A percentile compares a stretch with the other conserved stretches of the same genome.
Evolutionary conservation across 2,888 invertebrate genomes (phyloP).

Genomic region (Leucophora obtusa): DNA sequence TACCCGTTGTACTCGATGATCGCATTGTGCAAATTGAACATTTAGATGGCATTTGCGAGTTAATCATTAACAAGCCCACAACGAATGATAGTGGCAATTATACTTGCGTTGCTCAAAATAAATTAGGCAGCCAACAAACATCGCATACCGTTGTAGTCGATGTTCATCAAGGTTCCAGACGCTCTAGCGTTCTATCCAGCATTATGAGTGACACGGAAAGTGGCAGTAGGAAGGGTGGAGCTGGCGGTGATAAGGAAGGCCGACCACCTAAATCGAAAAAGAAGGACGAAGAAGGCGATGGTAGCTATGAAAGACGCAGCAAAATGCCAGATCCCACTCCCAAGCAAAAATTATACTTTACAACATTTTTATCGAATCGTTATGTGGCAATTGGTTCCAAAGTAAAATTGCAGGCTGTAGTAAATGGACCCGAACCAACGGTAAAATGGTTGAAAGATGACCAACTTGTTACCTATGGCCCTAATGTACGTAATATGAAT

Average conservation of each 20-base stretch:
- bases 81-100: constrained; percentile 80
- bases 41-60: constrained; percentile 87
- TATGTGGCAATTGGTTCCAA: constrained; percentile 83
- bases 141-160: constrained; percentile 82
- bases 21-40: constrained; percentile 84
- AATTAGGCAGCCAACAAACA: constrained; percentile 86
- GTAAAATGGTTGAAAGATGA: constrained; percentile 88
- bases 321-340: constrained; percentile 78
- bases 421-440: constrained; percentile 85
- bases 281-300: constrained; percentile 73
- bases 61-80: constrained; percentile 85
- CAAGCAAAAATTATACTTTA: constrained; percentile 78
- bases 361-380: constrained; percentile 76
- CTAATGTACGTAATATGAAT: constrained; percentile 76
- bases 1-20: constrained; percentile 80
- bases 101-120: constrained; percentile 83
- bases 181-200: constrained; percentile 73
- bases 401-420: constrained; percentile 88
- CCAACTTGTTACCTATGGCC: constrained; percentile 77
- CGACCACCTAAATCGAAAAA: constrained; percentile 69
- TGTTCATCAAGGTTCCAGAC: constrained; percentile 74
- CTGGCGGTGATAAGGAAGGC: constrained; percentile 57
- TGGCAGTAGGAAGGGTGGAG: constrained; percentile 60
- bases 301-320: constrained; percentile 81
- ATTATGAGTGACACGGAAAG: constrained; percentile 71